Evolutionary conservation across 2,797 vertebrate species (phyloP), one percentile per base, ranked within the genome.

Genomic region (Rhodeus uyekii): DNA sequence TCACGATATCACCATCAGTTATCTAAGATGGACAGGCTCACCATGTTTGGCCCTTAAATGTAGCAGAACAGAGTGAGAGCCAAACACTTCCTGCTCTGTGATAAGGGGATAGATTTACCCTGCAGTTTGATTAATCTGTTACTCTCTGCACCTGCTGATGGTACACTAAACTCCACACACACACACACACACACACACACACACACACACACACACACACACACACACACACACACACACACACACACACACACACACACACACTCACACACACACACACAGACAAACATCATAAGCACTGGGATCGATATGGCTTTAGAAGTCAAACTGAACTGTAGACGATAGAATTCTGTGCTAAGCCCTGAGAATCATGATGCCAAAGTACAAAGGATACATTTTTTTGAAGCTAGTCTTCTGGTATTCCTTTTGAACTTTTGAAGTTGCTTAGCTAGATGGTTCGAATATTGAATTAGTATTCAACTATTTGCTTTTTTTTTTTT

Each of bases 111-210:
- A 53, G 81, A 81, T 72, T 76, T 75, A 58, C 48, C 61, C 79
- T 77, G 27, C 44, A 72, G 86, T 87, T 83, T 86, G 88, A 90
- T 87, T 78, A 78, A 82, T 38, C 61, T 78, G 79, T 84, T 86
- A 76, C 38, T 44, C 58, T 19, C 64, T 24, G 67, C 85, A 85
- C 85, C 80, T 90, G 87, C 89, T 90, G 90, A 91, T 90, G 85
- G 91, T 80, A 87, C 87, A 88, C 84, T 86, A 68, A 91, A 87
- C 86, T 90, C 16, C 85, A 80, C 80, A 84, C 82, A 86, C 86
- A 83, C 77, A 74, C 80, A 86, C 85, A 78, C 38, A 38, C 38
- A 38, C 38, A 38, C 8, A 38, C 38, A 42, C 39, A 42, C 39
- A 42, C 39, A 42, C n/a, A n/a, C n/a, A n/a, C n/a, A n/a, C n/a